phyloP scores from a whole-genome alignment of 2,113 vertebrate species.

The Nycticebus coucang region DNA sequence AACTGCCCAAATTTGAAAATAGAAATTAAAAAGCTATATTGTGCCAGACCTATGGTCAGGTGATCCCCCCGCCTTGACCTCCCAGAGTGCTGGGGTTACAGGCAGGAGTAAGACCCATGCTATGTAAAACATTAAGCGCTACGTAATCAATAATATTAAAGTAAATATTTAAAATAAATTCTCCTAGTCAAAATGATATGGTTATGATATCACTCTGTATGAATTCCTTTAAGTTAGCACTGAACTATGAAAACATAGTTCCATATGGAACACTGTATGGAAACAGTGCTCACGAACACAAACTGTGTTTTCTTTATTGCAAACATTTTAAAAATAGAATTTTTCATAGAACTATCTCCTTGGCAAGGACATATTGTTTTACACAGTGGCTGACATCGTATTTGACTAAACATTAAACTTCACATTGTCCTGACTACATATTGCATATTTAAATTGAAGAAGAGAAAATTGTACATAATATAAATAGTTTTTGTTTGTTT shows the following conservation, averaged over 20 bases:
- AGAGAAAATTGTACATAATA: neutral
- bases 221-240: neutral
- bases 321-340: neutral
- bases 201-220: neutral
- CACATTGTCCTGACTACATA: neutral
- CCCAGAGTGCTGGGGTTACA: no score
- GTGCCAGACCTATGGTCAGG: neutral
- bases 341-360: constrained; percentile 35
- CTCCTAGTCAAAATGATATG: neutral
- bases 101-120: neutral
- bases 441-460: constrained; percentile 1
- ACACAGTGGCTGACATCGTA: neutral
- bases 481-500: neutral
- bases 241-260: no score
- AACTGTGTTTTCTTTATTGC: neutral
- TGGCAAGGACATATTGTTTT: neutral
- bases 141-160: neutral
- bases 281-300: constrained; percentile 1
- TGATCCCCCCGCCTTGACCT: no score
- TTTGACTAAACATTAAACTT: neutral
- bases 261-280: no score
- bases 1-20: neutral
- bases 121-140: neutral
- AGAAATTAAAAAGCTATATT: neutral
- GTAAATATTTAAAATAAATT: neutral